phyloP scores from a whole-genome alignment of 92 coral and sea anemone genomes.

The Paramuricea clavata region DNA sequence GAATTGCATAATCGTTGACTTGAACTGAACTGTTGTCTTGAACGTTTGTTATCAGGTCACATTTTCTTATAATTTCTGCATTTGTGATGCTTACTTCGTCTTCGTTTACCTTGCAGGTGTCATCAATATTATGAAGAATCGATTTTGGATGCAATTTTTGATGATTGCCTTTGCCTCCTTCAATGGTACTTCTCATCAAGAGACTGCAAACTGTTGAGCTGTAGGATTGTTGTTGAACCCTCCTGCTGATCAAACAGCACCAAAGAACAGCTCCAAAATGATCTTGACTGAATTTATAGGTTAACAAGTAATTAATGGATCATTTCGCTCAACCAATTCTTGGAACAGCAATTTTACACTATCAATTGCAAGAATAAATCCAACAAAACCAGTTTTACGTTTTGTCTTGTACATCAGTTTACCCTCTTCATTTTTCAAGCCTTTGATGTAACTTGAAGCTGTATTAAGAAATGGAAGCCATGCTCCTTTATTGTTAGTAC shows the following conservation, averaged over 20 bases:
- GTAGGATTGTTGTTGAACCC: neutral
- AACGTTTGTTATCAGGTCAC: neutral
- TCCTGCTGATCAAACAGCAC: neutral
- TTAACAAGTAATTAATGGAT: neutral
- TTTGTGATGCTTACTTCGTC: neutral
- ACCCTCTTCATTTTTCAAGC: too few relatives aligned
- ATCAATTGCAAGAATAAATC: neutral
- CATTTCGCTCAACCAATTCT: neutral
- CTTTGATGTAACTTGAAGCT: too few relatives aligned
- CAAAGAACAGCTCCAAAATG: neutral
- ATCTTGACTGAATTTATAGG: neutral
- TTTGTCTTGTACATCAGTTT: neutral
- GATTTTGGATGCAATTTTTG: neutral
- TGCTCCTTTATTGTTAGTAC: neutral
- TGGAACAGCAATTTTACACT: neutral
- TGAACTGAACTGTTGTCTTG: neutral
- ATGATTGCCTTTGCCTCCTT: slow-evolving; percentile 8
- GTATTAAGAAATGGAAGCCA: neutral
- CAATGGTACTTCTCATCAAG: neutral
- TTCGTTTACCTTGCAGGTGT: neutral
- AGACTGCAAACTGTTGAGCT: neutral
- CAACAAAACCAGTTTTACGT: neutral
- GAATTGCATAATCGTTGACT: neutral
- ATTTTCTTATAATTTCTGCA: neutral
- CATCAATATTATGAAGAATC: neutral